phyloP scores from a whole-genome alignment of 2,797 vertebrate species.

The Pseudotriccus pelzelni region DNA sequence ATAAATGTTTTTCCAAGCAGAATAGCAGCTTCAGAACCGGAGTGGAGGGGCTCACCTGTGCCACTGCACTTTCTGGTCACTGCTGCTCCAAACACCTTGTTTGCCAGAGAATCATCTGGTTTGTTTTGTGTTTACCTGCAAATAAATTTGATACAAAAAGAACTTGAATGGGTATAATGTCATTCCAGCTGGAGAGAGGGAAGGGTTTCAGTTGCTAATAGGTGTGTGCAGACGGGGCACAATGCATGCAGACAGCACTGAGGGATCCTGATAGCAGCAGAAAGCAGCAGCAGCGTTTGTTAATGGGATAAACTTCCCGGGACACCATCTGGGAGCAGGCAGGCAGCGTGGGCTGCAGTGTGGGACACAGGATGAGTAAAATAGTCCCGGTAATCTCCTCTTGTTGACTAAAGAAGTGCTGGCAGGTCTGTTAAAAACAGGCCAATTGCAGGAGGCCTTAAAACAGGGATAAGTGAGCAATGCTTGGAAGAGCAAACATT shows the following conservation, averaged over 20 bases:
- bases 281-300: not conserved
- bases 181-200: not conserved
- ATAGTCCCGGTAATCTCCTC: not conserved
- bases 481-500: not conserved
- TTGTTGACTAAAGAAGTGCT: not conserved
- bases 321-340: not conserved
- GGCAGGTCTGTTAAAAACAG: not conserved
- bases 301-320: not conserved
- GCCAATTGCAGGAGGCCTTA: not conserved
- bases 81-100: conserved; percentile 8
- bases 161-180: not conserved
- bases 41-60: conserved; percentile 17
- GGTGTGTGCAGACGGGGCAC: not conserved
- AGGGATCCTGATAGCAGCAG: not conserved
- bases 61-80: conserved; percentile 24
- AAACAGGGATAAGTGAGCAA: not conserved
- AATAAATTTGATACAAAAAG: not conserved
- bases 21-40: conserved; percentile 1
- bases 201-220: not conserved
- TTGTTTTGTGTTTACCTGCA: not conserved
- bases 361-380: not conserved
- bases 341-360: fast-evolving
- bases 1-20: conserved; percentile 47
- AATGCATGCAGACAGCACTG: fast-evolving
- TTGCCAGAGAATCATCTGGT: not conserved